These are phyloP conservation scores for Acomys russatus DNA, from an alignment of 2,797 vertebrate genomes.

Conservation along the genomic window DNA sequence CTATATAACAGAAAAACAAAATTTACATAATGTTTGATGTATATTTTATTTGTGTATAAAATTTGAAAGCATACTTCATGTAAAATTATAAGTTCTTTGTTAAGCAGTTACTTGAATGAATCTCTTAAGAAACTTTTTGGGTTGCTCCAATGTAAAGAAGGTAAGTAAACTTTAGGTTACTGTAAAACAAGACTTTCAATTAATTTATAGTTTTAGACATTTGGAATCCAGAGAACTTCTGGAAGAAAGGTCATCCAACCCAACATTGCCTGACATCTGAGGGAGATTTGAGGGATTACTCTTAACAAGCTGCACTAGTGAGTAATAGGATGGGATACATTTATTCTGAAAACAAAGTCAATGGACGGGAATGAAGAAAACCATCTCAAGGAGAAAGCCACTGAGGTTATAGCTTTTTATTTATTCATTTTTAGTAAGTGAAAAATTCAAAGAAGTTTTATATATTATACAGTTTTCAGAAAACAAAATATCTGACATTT, in stretches of 20 bases:
- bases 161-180: background rate
- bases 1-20: background rate
- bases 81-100: background rate
- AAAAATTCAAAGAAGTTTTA: conserved; percentile 51
- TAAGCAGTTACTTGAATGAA: background rate
- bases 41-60: background rate
- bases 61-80: background rate
- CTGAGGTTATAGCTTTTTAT: background rate
- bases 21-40: background rate
- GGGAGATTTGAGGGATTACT: no score
- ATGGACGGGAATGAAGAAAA: background rate
- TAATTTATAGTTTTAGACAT: background rate
- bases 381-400: background rate
- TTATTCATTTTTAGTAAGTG: background rate
- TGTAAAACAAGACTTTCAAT: background rate
- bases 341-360: background rate
- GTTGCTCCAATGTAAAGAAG: background rate
- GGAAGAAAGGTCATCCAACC: background rate
- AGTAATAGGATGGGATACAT: background rate
- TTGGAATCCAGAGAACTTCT: background rate
- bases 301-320: background rate
- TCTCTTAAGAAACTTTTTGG: background rate
- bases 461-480: background rate
- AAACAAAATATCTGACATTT: background rate
- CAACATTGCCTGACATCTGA: background rate